Evolutionary conservation across 2,797 vertebrate species (phyloP).

Genomic region (Poecilia gillii): DNA sequence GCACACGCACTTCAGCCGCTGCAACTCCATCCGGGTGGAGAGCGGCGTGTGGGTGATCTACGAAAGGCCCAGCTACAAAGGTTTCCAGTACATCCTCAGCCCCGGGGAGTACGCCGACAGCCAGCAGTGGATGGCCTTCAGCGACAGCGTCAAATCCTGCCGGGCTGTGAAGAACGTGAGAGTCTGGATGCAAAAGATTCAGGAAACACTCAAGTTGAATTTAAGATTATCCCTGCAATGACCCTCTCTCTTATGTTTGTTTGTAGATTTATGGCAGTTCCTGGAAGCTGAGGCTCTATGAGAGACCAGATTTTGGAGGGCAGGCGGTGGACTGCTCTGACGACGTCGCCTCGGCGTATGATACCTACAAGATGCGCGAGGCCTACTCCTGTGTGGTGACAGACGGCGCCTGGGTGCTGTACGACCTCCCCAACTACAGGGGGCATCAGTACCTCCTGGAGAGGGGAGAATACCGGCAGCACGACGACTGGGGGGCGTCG

Average conservation of each 20-base stretch:
- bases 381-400: conserved; percentile 85
- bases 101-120: conserved; percentile 65
- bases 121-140: conserved; percentile 74
- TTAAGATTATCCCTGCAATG: not conserved
- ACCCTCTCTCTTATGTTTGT: conserved; percentile 2
- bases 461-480: conserved; percentile 85
- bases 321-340: conserved; percentile 86
- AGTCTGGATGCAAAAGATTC: not conserved
- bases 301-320: conserved; percentile 85
- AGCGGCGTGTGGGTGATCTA: conserved; percentile 68
- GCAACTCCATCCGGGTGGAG: conserved; percentile 69
- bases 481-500: conserved; percentile 82
- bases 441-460: conserved; percentile 87
- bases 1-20: conserved; percentile 62
- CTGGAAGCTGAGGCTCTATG: conserved; percentile 85
- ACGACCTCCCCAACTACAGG: conserved; percentile 85
- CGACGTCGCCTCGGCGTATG: conserved; percentile 84
- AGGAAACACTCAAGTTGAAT: not conserved
- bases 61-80: conserved; percentile 64
- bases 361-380: conserved; percentile 83
- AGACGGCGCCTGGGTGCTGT: conserved; percentile 87
- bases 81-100: conserved; percentile 66
- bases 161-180: conserved; percentile 60
- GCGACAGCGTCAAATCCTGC: conserved; percentile 66
- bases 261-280: conserved; percentile 76